Evolutionary conservation across 2,797 vertebrate species (phyloP).

Genomic region (Spizella passerina): DNA sequence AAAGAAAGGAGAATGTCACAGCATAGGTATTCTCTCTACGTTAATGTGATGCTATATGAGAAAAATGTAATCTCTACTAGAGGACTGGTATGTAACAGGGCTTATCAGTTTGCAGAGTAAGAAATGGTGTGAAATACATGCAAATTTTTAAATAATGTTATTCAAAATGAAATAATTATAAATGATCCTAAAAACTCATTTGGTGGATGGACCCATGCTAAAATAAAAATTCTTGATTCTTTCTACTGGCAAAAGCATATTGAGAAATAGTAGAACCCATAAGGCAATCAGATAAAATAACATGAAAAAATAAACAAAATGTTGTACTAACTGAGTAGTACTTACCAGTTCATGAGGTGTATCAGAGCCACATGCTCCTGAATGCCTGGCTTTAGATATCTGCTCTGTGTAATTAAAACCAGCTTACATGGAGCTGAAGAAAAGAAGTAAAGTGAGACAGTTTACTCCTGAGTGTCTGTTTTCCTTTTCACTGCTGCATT

Average conservation of each 20-base stretch:
- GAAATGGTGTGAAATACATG: neutral
- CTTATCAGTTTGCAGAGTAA: neutral
- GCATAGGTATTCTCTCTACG: neutral
- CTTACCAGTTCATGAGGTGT: neutral
- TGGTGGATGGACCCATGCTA: neutral
- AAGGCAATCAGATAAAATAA: neutral
- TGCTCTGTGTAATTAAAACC: neutral
- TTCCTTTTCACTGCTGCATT: neutral
- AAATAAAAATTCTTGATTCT: neutral
- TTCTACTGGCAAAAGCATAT: neutral
- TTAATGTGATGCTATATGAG: neutral
- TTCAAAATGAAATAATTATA: neutral
- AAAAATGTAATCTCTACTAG: neutral
- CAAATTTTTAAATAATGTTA: neutral
- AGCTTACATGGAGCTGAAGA: neutral
- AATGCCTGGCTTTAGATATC: neutral
- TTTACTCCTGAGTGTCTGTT: neutral
- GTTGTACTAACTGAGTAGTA: neutral
- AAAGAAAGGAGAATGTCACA: neutral
- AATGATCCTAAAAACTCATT: neutral
- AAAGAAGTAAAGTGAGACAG: neutral
- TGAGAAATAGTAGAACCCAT: neutral
- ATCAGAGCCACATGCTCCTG: neutral
- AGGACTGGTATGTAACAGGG: neutral
- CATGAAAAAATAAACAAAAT: neutral